Evolutionary conservation across 1,140 invertebrate genomes (phyloP).

Genomic region (Drosophila nigromelanica): DNA sequence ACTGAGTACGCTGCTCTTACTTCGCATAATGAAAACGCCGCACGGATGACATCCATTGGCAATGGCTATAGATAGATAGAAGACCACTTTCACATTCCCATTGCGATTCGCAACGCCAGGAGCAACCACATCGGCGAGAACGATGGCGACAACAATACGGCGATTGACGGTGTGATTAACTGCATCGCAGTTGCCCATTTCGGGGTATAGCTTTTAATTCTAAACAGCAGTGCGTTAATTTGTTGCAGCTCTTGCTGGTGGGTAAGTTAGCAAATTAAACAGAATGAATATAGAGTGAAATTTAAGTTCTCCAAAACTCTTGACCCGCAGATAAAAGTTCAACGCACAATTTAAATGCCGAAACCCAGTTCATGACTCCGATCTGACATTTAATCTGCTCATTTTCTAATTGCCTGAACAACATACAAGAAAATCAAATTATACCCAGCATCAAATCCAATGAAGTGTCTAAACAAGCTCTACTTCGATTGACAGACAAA

Average conservation of each 20-base stretch:
- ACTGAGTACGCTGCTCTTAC: slow-evolving; percentile 27
- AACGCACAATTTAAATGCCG: background rate
- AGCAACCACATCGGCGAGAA: slow-evolving; percentile 16
- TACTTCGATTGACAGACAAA: slow-evolving; percentile 36
- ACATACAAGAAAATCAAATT: slow-evolving; percentile 48
- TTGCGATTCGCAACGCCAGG: background rate
- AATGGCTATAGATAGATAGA: slow-evolving; percentile 20
- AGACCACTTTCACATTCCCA: slow-evolving; percentile 1
- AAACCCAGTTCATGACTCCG: background rate
- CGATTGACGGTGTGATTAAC: slow-evolving; percentile 61
- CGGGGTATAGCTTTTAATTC: slow-evolving; percentile 56
- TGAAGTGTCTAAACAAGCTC: slow-evolving; percentile 29
- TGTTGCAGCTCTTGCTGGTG: slow-evolving; percentile 15
- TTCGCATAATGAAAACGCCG: slow-evolving; percentile 50
- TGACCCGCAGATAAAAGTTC: background rate
- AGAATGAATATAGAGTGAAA: background rate
- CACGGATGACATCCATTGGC: slow-evolving; percentile 47
- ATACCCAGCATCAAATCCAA: slow-evolving; percentile 28
- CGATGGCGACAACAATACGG: slow-evolving; percentile 32
- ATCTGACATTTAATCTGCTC: slow-evolving; percentile 18
- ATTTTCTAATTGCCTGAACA: slow-evolving; percentile 52
- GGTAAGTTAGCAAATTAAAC: background rate
- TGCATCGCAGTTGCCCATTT: slow-evolving; percentile 49
- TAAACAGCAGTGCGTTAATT: slow-evolving; percentile 60
- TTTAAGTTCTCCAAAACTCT: background rate